Evolutionary conservation across 2,888 invertebrate species (phyloP), one percentile per base, ranked within the genome.

Genomic region (Agriopis aurantiaria): DNA sequence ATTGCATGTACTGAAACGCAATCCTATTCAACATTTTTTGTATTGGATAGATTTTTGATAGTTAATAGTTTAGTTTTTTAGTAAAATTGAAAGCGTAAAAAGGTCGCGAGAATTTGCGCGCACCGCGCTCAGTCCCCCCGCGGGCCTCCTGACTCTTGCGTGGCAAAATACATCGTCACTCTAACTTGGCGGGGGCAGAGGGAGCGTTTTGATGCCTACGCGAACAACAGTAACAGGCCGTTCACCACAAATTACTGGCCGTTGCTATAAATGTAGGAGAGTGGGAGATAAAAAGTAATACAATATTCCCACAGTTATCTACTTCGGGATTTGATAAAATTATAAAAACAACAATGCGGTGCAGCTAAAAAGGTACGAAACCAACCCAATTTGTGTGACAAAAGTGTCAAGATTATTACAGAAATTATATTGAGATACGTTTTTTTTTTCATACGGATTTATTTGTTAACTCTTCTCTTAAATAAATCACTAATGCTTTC

Each of bases 401-500:
- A 52, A 14, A 3, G 51, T 52, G 11, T 55, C 40, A 41, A 6
- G n/a, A 1, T 12, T 12, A 41, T n/a, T 43, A 10, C 9, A 10
- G 14, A 10, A 33, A 33, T 17, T 57, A 17, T 57, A 57, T 17
- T 14, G 10, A 41, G 8, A 41, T 14, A 41, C 8, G 5, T n/a
- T 12, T 57, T 43, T 43, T 17, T 57, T 43, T 14, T 57, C 43
- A 45, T 43, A 57, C 12, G 8, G 11, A 14, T 57, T 56, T 57
- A 43, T 57, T 57, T 55, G 41, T 55, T 55, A 40, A 52, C 4
- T 56, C 14, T 41, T 14, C 56, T 56, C n/a, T 43, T 14, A 43
- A 43, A 43, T 11, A 46, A 23, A 58, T 46, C 9, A 46, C 12
- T 23, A 46, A 48, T 45, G 61, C 67, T 67, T 67, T 67, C 67